These are phyloP conservation scores for Cladopsammia gracilis DNA, from an alignment of 64 coral and sea anemone species.

Conservation along the genomic window DNA sequence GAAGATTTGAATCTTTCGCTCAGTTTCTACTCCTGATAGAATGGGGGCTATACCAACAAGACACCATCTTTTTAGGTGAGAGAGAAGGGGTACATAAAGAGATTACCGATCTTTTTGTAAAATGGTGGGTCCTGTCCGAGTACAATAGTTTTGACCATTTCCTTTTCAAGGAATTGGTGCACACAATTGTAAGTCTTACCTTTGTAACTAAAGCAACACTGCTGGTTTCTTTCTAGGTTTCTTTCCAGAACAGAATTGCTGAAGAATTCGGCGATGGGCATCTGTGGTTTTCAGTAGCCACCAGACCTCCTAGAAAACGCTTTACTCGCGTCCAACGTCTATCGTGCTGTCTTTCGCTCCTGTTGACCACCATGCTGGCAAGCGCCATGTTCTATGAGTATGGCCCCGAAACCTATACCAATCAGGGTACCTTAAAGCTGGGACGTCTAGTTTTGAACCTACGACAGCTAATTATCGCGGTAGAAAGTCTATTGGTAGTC, in stretches of 20 bases:
- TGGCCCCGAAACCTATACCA: background rate
- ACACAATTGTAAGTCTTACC: too few relatives aligned
- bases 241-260: constrained; percentile 13
- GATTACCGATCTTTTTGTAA: too few relatives aligned
- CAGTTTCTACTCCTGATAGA: too few relatives aligned
- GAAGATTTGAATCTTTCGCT: too few relatives aligned
- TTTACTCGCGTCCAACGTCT: constrained; percentile 60
- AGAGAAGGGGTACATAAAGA: too few relatives aligned
- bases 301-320: constrained; percentile 21
- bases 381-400: constrained; percentile 71
- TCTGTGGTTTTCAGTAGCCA: constrained; percentile 55
- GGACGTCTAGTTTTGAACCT: constrained; percentile 40
- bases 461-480: constrained; percentile 42
- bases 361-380: constrained; percentile 49
- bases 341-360: constrained; percentile 44
- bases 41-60: too few relatives aligned
- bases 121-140: too few relatives aligned
- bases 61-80: too few relatives aligned
- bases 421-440: constrained; percentile 13
- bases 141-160: too few relatives aligned
- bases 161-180: too few relatives aligned
- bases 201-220: background rate
- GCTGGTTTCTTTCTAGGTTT: background rate
- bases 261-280: constrained; percentile 50
- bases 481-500: constrained; percentile 49